phyloP scores from a whole-genome alignment of 2,797 vertebrate species.

The Thamnophis elegans region DNA sequence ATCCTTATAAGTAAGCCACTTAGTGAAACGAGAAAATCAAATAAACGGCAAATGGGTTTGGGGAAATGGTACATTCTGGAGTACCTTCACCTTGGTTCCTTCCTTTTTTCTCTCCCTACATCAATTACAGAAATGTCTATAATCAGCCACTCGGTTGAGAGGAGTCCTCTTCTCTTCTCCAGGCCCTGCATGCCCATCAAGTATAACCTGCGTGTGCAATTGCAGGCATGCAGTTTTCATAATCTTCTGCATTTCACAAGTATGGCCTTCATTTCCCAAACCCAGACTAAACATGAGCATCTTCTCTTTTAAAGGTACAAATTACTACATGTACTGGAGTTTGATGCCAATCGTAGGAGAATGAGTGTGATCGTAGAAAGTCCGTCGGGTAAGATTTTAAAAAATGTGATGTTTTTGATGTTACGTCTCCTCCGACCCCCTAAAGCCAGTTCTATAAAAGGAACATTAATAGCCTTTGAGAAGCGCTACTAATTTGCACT shows the following conservation, averaged over 20 bases:
- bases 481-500: background rate
- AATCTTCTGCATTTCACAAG: background rate
- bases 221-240: background rate
- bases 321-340: slow-evolving; percentile 93
- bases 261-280: background rate
- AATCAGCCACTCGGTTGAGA: background rate
- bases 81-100: no score
- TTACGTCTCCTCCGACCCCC: background rate
- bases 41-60: background rate
- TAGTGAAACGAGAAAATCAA: background rate
- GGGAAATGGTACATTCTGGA: background rate
- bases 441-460: background rate
- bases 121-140: background rate
- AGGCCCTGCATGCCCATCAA: background rate
- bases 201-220: background rate
- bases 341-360: slow-evolving; percentile 90
- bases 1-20: background rate
- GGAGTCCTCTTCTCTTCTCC: background rate
- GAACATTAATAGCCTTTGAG: no score
- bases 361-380: slow-evolving; percentile 96
- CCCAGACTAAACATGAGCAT: slow-evolving; percentile 1
- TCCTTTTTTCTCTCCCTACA: background rate
- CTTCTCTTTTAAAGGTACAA: slow-evolving; percentile 78
- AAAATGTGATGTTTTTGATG: background rate
- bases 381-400: slow-evolving; percentile 79